A percentile compares a stretch with the other conserved stretches of the same genome.
Conservation (phyloP, 2,888 invertebrate species). For the Parnassius mnemosyne region DNA sequence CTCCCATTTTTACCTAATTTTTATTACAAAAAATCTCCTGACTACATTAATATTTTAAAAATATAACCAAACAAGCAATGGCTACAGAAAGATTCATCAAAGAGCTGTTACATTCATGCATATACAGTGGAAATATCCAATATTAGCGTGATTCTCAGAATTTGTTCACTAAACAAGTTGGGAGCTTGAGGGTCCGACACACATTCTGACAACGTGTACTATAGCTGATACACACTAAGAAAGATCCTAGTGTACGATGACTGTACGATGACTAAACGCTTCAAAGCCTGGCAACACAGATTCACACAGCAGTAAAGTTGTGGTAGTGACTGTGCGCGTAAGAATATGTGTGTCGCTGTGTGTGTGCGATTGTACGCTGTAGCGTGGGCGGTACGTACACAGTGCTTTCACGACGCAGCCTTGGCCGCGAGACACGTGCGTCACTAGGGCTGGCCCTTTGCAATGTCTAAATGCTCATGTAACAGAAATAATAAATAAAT, state of each 20-base stretch:
- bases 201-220: constrained; percentile 40
- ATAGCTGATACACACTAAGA: constrained; percentile 39
- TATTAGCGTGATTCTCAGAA: constrained; percentile 69
- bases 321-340: constrained; percentile 27
- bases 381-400: constrained; percentile 61
- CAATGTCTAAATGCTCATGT: constrained; percentile 2
- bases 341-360: constrained; percentile 30
- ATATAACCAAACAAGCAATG: background rate
- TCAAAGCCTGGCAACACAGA: constrained; percentile 40
- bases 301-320: constrained; percentile 28
- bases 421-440: constrained; percentile 79
- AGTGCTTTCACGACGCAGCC: constrained; percentile 77
- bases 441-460: constrained; percentile 55
- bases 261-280: constrained; percentile 33
- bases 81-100: constrained; percentile 33
- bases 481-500: constrained; percentile 3
- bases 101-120: constrained; percentile 50
- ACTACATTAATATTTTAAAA: background rate
- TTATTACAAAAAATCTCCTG: constrained; percentile 8
- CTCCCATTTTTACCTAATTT: background rate
- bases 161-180: constrained; percentile 72
- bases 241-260: constrained; percentile 33
- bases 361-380: constrained; percentile 35
- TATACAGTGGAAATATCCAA: constrained; percentile 40
- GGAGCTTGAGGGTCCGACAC: constrained; percentile 47